Percentiles rank a stretch among this genome's conserved stretches.
Evolutionary conservation across 2,113 vertebrate species (phyloP).

Genomic region (Anguilla japonica): DNA sequence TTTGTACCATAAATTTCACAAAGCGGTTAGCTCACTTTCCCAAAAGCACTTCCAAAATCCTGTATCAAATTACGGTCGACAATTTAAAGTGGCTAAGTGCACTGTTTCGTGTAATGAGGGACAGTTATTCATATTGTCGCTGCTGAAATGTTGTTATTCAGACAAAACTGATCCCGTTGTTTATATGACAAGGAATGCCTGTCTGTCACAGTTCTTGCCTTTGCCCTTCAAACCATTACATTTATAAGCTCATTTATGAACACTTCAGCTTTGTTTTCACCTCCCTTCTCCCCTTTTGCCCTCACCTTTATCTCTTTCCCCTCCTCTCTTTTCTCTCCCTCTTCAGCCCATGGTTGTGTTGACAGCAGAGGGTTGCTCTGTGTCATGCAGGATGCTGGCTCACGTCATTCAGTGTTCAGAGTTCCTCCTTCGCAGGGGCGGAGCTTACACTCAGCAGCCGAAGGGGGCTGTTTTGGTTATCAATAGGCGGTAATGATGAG

Average conservation of each 20-base stretch:
- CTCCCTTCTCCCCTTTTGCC: neutral
- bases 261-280: neutral
- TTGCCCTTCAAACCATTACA: neutral
- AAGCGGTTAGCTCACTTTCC: slow-evolving; percentile 4
- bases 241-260: no score
- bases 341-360: slow-evolving; percentile 16
- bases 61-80: neutral
- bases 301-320: neutral
- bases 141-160: neutral
- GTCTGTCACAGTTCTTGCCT: neutral
- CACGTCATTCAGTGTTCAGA: slow-evolving; percentile 24
- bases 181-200: neutral
- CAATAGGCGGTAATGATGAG: neutral
- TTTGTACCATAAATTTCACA: slow-evolving; percentile 2
- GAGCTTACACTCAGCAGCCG: neutral
- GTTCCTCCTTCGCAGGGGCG: neutral
- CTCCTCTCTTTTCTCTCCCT: neutral
- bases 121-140: neutral
- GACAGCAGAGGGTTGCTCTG: slow-evolving; percentile 39
- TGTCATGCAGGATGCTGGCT: slow-evolving; percentile 40
- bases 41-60: neutral
- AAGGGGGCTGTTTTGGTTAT: slow-evolving; percentile 23
- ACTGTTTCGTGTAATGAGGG: neutral
- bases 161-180: neutral
- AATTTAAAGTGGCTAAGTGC: neutral